Evolutionary conservation across 2,113 vertebrate genomes (phyloP), one percentile per base, ranked within the genome.

Genomic region (Gymnogyps californianus): DNA sequence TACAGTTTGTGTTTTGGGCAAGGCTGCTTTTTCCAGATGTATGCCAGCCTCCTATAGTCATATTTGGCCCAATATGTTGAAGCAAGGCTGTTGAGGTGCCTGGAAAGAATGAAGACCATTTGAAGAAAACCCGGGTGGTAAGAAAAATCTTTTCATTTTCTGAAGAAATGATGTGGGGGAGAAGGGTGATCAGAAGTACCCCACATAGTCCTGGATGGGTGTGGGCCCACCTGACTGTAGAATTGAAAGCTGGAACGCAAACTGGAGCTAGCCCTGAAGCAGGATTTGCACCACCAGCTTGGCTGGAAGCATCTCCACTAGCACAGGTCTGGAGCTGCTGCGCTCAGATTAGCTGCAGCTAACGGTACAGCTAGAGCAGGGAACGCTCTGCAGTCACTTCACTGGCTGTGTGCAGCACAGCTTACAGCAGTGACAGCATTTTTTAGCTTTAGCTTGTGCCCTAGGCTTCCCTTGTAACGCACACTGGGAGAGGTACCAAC

Each of bases 21-120:
- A 47, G 69, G 55, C 49, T 83, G 47, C 36, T 61, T 84, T 62
- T 61, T 52, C 29, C 59, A 84, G 88, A 15, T 6, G 8, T 8
- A 15, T n/a, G 19, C 36, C 71, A 62, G 42, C 44, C 59, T 74
- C 10, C 0, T 29, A 0, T 6, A 20, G n/a, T 22, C 13, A 1
- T 13, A 7, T 10, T 32, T 65, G 40, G 59, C 59, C 20, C 26
- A 11, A 0, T 13, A 6, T 0, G 0, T 7, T 55, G 32, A 58
- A 83, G 58, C 26, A 38, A 64, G n/a, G 57, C 74, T 77, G n/a
- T 61, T 70, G 3, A 18, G 42, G n/a, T 19, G 54, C 26, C 31
- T 76, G 46, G 34, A n/a, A 57, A 62, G 24, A 61, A 34, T 13
- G 46, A 82, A 57, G 70, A 34, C 13, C 34, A 3, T n/a, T 9